Evolutionary conservation across 2,113 vertebrate genomes (phyloP).

Genomic region (Garra rufa): DNA sequence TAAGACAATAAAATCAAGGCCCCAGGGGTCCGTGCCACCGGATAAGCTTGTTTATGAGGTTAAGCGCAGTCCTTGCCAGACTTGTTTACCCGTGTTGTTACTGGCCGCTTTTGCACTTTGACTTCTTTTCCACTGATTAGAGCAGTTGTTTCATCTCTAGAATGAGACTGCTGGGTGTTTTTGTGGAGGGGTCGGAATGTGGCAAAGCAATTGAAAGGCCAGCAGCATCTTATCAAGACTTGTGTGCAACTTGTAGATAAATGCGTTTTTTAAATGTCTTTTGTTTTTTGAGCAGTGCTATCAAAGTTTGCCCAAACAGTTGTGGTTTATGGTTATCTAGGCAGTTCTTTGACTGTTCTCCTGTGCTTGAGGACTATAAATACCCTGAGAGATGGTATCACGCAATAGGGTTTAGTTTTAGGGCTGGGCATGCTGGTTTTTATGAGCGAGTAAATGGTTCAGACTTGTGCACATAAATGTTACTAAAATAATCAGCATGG

Average conservation of each 20-base stretch:
- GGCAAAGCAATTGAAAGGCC: slow-evolving; percentile 45
- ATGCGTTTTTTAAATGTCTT: slow-evolving; percentile 33
- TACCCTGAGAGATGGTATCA: slow-evolving; percentile 13
- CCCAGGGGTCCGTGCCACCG: slow-evolving; percentile 4
- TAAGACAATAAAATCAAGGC: slow-evolving; percentile 32
- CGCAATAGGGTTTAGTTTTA: neutral
- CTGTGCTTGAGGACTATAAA: slow-evolving; percentile 29
- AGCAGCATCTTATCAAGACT: slow-evolving; percentile 52
- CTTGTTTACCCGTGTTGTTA: slow-evolving; percentile 41
- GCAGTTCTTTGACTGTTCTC: slow-evolving; percentile 16
- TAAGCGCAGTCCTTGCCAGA: slow-evolving; percentile 35
- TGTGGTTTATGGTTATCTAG: slow-evolving; percentile 26
- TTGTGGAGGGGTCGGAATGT: slow-evolving; percentile 51
- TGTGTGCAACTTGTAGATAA: slow-evolving; percentile 48
- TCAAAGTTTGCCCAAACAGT: slow-evolving; percentile 40
- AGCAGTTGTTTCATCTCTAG: slow-evolving; percentile 45
- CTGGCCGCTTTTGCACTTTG: slow-evolving; percentile 50
- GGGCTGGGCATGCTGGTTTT: neutral
- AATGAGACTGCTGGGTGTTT: slow-evolving; percentile 24
- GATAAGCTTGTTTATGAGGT: slow-evolving; percentile 45
- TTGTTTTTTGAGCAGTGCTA: slow-evolving; percentile 19
- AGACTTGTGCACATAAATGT: neutral
- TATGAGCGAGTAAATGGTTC: slow-evolving; percentile 1
- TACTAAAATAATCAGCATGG: neutral
- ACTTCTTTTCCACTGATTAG: slow-evolving; percentile 53